Conservation (phyloP, 1,140 invertebrate species). For the Ylistrum balloti region DNA sequence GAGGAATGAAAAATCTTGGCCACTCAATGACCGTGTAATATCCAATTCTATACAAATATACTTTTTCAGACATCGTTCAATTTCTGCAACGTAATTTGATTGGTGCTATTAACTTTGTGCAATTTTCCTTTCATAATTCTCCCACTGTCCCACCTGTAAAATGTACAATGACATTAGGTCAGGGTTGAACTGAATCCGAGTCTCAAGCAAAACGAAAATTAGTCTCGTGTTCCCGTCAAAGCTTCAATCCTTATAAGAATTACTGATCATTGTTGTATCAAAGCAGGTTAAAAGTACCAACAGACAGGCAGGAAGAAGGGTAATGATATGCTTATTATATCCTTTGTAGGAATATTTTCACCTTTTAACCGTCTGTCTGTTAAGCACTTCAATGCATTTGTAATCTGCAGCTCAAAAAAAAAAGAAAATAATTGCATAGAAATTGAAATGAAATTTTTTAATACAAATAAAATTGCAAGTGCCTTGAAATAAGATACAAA, state of each 20-base stretch:
- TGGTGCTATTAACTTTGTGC: slow-evolving; percentile 4
- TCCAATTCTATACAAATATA: slow-evolving; percentile 16
- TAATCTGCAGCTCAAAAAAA: neutral
- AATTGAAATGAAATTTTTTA: neutral
- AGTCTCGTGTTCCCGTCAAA: neutral
- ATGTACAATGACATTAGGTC: neutral
- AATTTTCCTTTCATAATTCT: slow-evolving; percentile 36
- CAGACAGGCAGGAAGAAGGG: neutral
- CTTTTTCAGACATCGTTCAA: neutral
- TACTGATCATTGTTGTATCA: no score
- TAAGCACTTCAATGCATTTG: neutral
- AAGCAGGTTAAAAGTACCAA: neutral
- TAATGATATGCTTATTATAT: slow-evolving; percentile 13
- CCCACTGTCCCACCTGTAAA: neutral
- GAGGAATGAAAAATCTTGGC: neutral
- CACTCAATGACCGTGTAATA: neutral
- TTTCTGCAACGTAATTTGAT: slow-evolving; percentile 16
- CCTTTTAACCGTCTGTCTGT: slow-evolving; percentile 17
- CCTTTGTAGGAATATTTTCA: neutral
- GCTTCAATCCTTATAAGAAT: no score
- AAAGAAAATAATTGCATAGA: neutral
- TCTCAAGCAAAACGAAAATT: neutral
- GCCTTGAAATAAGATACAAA: slow-evolving; percentile 26
- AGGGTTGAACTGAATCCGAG: neutral
- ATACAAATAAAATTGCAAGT: slow-evolving; percentile 22